Conservation (phyloP, 2,888 invertebrate genomes). For the Argyra leucocephala region DNA sequence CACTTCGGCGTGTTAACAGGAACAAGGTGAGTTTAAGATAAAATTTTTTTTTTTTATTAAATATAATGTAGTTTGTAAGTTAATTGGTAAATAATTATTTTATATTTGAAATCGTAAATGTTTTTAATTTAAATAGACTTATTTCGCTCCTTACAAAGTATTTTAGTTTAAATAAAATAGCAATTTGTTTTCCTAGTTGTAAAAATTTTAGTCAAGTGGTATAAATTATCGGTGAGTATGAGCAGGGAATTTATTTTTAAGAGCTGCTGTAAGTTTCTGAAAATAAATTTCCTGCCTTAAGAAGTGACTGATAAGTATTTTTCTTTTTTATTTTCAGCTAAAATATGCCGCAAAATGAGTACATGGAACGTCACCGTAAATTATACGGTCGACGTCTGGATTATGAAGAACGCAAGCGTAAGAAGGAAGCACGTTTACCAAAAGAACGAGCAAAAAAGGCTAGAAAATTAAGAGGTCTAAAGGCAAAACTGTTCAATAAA, state of each 20-base stretch:
- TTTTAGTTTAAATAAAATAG: too few relatives aligned
- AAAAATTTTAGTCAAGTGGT: too few relatives aligned
- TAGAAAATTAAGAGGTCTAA: conserved; percentile 83
- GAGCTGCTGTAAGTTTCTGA: background rate
- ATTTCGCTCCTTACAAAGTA: too few relatives aligned
- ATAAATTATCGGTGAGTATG: background rate
- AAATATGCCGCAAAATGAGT: conserved; percentile 96
- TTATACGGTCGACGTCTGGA: conserved; percentile 92
- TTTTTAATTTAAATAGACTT: too few relatives aligned
- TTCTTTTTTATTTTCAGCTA: background rate
- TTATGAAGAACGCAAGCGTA: conserved; percentile 93
- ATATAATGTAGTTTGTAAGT: background rate
- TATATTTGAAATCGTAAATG: background rate
- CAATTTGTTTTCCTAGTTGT: too few relatives aligned
- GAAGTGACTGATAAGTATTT: background rate
- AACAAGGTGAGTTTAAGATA: background rate
- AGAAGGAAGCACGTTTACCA: conserved; percentile 88
- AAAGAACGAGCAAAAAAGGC: conserved; percentile 87
- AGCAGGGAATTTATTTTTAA: background rate
- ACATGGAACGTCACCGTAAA: conserved; percentile 96
- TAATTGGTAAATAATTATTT: background rate
- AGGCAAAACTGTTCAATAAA: conserved; percentile 96
- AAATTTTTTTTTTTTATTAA: background rate
- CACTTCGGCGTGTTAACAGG: background rate
- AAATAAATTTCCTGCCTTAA: background rate